A percentile compares a stretch with the other conserved stretches of the same genome.
These are phyloP conservation scores for Acanthurus leucopareius DNA, from an alignment of 2,797 vertebrate genomes.

Conservation along the genomic window DNA sequence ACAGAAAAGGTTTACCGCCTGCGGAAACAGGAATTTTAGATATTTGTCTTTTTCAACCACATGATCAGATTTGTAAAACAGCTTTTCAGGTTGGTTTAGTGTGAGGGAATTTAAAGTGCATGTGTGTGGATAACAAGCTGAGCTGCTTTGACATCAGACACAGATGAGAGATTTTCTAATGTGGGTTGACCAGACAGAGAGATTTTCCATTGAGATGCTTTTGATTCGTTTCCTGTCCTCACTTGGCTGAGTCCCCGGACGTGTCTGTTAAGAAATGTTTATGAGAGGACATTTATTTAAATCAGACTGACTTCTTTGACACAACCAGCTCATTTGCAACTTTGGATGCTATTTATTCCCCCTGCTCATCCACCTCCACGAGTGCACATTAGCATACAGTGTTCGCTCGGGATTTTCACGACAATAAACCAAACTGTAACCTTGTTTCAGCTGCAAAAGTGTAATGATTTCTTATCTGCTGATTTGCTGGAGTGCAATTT, in stretches of 20 bases:
- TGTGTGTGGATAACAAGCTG: not conserved
- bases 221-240: constrained; percentile 43
- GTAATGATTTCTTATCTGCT: not conserved
- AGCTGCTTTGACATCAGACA: constrained; percentile 18
- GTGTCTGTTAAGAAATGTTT: constrained; percentile 40
- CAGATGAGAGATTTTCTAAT: constrained; percentile 38
- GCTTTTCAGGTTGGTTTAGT: constrained; percentile 7
- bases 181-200: constrained; percentile 18
- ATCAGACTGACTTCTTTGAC: constrained; percentile 68
- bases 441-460: constrained; percentile 26
- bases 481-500: constrained; percentile 16
- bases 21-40: not conserved
- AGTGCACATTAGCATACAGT: constrained; percentile 63
- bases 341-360: constrained; percentile 34
- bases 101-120: not conserved
- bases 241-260: constrained; percentile 44
- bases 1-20: not conserved
- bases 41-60: not conserved
- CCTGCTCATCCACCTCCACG: constrained; percentile 51
- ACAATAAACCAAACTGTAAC: constrained; percentile 40
- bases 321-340: constrained; percentile 65
- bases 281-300: constrained; percentile 65
- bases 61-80: not conserved
- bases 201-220: constrained; percentile 31
- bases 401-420: constrained; percentile 17